Conservation (phyloP, 2,888 invertebrate genomes). For the Lasioglossum pauxillum region DNA sequence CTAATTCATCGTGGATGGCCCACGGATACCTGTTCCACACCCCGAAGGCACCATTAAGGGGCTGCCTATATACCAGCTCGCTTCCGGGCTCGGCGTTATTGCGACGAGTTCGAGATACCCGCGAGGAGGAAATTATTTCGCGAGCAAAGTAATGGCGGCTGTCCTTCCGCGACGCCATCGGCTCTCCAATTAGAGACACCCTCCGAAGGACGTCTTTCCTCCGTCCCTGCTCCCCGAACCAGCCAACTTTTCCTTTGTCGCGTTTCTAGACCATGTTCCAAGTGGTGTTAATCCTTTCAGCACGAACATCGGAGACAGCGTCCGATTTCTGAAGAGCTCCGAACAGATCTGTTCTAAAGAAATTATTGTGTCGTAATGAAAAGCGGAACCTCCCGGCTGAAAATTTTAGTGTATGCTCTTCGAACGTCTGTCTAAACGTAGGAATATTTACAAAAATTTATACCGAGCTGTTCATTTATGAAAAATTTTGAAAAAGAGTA, state of each 20-base stretch:
- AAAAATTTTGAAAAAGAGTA: not conserved
- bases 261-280: not conserved
- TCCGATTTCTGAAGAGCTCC: not conserved
- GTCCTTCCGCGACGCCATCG: conserved; percentile 15
- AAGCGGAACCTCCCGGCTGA: not conserved
- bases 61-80: not conserved
- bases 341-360: too few relatives aligned
- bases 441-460: not conserved
- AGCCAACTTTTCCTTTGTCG: not conserved
- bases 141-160: conserved; percentile 51
- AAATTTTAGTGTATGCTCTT: not conserved
- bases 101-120: conserved; percentile 54
- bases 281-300: not conserved
- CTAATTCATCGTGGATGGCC: conserved; percentile 42
- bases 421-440: not conserved
- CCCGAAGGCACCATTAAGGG: conserved; percentile 6
- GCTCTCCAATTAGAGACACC: not conserved
- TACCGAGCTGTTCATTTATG: rapidly evolving
- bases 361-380: not conserved
- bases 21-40: conserved; percentile 12
- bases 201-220: not conserved
- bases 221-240: not conserved
- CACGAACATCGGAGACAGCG: not conserved
- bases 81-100: conserved; percentile 53
- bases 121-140: conserved; percentile 62